phyloP scores from a whole-genome alignment of 2,888 invertebrate genomes.

The Orthonychiurus folsomi region DNA sequence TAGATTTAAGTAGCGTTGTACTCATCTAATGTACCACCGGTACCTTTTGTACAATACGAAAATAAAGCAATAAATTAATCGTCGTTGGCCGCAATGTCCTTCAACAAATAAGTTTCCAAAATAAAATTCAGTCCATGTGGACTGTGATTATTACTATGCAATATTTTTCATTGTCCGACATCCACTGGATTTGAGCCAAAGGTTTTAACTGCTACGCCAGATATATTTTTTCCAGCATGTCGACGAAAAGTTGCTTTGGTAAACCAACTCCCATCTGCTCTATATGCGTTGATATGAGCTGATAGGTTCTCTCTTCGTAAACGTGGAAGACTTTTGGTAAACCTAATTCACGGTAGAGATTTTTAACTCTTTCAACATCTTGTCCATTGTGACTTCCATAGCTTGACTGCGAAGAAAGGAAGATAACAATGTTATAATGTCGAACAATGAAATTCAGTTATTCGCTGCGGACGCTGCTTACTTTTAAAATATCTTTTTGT shows the following conservation, averaged over 20 bases:
- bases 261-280: conserved; percentile 72
- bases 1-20: too few relatives aligned
- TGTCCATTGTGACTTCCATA: conserved; percentile 62
- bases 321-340: conserved; percentile 65
- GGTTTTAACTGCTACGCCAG: too few relatives aligned
- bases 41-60: too few relatives aligned
- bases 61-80: too few relatives aligned
- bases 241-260: conserved; percentile 71
- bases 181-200: too few relatives aligned
- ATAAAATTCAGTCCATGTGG: too few relatives aligned
- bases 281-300: conserved; percentile 70
- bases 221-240: conserved; percentile 73
- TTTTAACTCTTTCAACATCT: conserved; percentile 60
- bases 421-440: neutral
- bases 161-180: too few relatives aligned
- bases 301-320: conserved; percentile 75
- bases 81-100: too few relatives aligned
- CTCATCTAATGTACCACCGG: too few relatives aligned
- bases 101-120: too few relatives aligned
- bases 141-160: too few relatives aligned
- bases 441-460: neutral
- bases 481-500: conserved; percentile 57
- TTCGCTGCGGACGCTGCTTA: neutral
- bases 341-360: conserved; percentile 66
- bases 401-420: conserved; percentile 52